These are phyloP conservation scores for Microctonus hyperodae DNA, from an alignment of 2,888 invertebrate genomes.

Conservation along the genomic window DNA sequence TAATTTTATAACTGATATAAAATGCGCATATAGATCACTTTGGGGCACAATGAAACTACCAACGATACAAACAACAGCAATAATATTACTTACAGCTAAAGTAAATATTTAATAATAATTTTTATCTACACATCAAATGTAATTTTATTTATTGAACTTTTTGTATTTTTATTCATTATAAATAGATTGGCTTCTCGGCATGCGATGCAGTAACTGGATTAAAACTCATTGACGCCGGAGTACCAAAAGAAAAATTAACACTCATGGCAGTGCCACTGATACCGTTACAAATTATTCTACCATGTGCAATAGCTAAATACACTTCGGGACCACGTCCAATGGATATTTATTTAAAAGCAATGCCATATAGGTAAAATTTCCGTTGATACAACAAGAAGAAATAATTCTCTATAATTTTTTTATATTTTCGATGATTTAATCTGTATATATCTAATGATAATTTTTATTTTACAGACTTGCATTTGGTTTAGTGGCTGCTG, in stretches of 20 bases:
- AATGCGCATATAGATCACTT: conserved; percentile 83
- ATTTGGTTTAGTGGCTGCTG: conserved; percentile 84
- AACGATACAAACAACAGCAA: conserved; percentile 78
- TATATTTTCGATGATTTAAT: not conserved
- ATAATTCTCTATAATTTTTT: too few relatives aligned
- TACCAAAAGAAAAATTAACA: conserved; percentile 94
- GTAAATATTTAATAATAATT: conserved; percentile 63
- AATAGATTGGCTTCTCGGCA: conserved; percentile 92
- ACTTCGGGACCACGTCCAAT: conserved; percentile 90
- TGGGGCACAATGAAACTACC: conserved; percentile 84
- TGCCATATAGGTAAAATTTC: conserved; percentile 73
- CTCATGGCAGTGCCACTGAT: conserved; percentile 92
- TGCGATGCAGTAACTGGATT: conserved; percentile 94
- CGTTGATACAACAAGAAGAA: not conserved
- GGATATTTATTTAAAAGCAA: conserved; percentile 85
- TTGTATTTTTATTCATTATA: conserved; percentile 38
- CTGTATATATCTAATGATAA: not conserved
- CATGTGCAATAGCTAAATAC: conserved; percentile 82
- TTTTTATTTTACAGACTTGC: conserved; percentile 68
- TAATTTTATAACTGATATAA: conserved; percentile 64
- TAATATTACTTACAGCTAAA: conserved; percentile 89
- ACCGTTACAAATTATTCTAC: conserved; percentile 92
- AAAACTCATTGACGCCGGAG: conserved; percentile 94
- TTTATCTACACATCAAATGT: not conserved
- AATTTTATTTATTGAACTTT: not conserved